Base-by-base conservation (phyloP, 2,888 invertebrate genomes). In the Crepidodera aurea region DNA sequence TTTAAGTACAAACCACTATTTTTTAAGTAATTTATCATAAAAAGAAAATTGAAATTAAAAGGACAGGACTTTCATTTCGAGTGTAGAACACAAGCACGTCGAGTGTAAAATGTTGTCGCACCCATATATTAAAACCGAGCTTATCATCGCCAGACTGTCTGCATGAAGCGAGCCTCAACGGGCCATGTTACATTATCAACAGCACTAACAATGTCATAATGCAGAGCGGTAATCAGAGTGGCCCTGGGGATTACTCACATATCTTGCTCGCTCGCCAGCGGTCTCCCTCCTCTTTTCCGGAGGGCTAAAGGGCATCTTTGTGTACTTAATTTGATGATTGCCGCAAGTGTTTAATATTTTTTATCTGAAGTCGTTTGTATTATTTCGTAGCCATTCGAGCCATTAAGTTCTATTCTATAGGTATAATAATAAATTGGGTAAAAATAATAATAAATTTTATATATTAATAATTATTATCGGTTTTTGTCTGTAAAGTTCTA, bases 151-250 rank as follows among this genome's bases (percentile, higher is more conserved):
- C 66, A 65, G 65, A 62, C 62, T 65, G 65, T 64, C 59, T 64
- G 60, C 66, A 67, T 65, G 55, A 59, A 64, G 65, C 48, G 58
- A 51, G 60, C 60, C 62, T 60, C 64, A 29, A 58, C 44, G 67
- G 63, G 39, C 58, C 59, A 60, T 60, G 54, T 57, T 42, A 53
- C 62, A 53, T 60, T 63, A 66, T 66, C 66, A 64, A 48, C 48
- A 57, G 59, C 63, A 56, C 67, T 68, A 69, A 69, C 68, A 65
- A 67, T 67, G 63, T 65, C 62, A 69, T 69, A 69, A 69, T 68
- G 66, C 65, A 62, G n/a, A n/a, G 46, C 62, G 63, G 69, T 68
- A 71, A 71, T 71, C 71, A 66, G 68, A 66, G 67, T 50, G 37
- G 53, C 71, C 69, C 69, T 59, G 48, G 71, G 67, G 71, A 64